Base-by-base conservation (phyloP, 2,113 vertebrate species). In the Illadopsis cleaveri region DNA sequence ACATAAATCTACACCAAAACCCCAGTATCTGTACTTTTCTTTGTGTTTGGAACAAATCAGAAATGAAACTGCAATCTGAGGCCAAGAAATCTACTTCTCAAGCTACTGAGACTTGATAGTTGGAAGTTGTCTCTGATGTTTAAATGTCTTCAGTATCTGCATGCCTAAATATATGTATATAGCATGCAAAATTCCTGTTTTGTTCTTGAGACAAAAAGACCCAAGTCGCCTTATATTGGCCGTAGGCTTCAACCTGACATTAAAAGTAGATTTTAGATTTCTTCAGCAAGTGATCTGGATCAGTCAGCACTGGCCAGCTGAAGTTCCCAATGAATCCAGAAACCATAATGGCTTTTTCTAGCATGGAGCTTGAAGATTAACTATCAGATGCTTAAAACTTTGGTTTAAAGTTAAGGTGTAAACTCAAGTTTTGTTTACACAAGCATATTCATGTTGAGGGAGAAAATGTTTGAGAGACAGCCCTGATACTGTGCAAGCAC, bases 371-470 rank as follows among this genome's bases (percentile, higher is more conserved):
- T 72, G 35, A 69, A 47, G 17, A 38, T 68, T 50, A 64, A 15
- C 17, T 54, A 6, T 27, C 25, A 54, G 15, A 13, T 60, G 31
- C 19, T 72, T 77, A 42, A 83, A 72, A 53, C 4, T 54, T 54
- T 40, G 48, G 7, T 24, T 54, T 85, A 65, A 89, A 57, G 11
- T 50, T 66, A 68, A 76, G 15, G 5, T 9, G 9, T 47, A 71
- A 76, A 47, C 20, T 15, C 8, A 73, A 38, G 15, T 8, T 53
- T 71, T 44, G 2, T 37, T 91, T 81, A 40, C 40, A 40, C 40
- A 40, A 40, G 40, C 22, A 44, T 21, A n/a, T 23, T 37, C 0
- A 0, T 56, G 35, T 22, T 33, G 40, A 38, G n/a, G 15, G 16
- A 48, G 19, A 17, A 6, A 56, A 48, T 44, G 35, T 12, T 62